Evolutionary conservation across 2,888 invertebrate species (phyloP).

Genomic region (Plagiodera versicolora): DNA sequence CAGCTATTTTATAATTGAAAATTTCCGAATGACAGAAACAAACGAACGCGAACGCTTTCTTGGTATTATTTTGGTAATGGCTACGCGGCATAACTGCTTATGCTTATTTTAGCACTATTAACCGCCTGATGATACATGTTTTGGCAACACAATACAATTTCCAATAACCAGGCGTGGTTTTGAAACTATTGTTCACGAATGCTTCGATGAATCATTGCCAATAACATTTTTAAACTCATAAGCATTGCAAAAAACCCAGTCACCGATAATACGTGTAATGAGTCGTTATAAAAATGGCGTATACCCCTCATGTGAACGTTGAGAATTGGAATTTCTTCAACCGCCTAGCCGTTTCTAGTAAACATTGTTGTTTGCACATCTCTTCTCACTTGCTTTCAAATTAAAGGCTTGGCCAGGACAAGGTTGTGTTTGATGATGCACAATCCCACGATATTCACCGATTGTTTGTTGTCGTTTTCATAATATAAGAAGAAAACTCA

Average conservation of each 20-base stretch:
- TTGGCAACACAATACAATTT: neutral
- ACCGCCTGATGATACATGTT: neutral
- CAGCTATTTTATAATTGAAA: constrained; percentile 10
- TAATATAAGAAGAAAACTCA: too few species aligned
- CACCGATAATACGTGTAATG: too few species aligned
- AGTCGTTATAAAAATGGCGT: too few species aligned
- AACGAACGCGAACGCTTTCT: too few species aligned
- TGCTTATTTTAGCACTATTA: neutral
- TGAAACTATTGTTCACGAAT: neutral
- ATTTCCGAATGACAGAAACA: neutral
- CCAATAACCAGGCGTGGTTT: neutral
- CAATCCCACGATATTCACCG: constrained; percentile 41
- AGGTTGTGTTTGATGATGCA: constrained; percentile 40
- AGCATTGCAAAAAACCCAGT: too few species aligned
- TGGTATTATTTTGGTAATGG: neutral
- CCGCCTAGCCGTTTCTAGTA: neutral
- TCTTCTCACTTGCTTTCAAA: constrained; percentile 43
- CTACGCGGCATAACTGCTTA: neutral
- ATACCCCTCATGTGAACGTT: neutral
- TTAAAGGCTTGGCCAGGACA: constrained; percentile 42
- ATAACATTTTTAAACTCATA: too few species aligned
- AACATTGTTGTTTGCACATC: constrained; percentile 36
- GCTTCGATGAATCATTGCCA: too few species aligned
- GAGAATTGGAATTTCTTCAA: neutral
- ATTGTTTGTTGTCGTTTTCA: neutral